Percentiles rank a stretch among this genome's conserved stretches.
These are phyloP conservation scores for Lycodopsis pacificus DNA, from an alignment of 2,797 vertebrate genomes.

Conservation along the genomic window DNA sequence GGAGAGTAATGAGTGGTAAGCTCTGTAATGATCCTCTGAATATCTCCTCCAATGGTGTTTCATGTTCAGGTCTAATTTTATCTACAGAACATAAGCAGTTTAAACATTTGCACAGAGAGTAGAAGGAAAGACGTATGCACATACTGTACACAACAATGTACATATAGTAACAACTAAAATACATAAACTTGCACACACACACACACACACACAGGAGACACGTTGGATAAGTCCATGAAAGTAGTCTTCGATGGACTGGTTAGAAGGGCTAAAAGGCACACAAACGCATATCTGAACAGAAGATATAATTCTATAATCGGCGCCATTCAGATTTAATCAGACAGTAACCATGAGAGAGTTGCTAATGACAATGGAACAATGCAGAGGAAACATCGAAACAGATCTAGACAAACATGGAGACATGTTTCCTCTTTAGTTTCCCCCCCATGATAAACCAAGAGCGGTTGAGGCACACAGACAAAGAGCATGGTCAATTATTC, in stretches of 20 bases:
- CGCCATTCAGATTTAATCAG: conserved; percentile 13
- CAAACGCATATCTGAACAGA: conserved; percentile 24
- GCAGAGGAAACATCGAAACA: conserved; percentile 13
- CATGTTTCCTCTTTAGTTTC: conserved; percentile 28
- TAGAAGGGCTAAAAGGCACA: conserved; percentile 35
- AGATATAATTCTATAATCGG: conserved; percentile 6
- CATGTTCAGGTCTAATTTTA: conserved; percentile 13
- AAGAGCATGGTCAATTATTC: conserved; percentile 84
- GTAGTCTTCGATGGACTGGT: conserved; percentile 31
- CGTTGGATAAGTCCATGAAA: not conserved
- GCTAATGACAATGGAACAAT: conserved; percentile 28
- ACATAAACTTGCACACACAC: not conserved
- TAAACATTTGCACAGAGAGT: not conserved
- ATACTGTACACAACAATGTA: not conserved
- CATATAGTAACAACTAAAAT: not conserved
- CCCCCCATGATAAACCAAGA: conserved; percentile 14
- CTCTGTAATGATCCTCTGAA: conserved; percentile 24
- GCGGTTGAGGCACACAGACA: conserved; percentile 63
- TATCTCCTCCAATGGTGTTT: conserved; percentile 24
- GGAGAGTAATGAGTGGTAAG: conserved; percentile 25
- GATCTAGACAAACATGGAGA: conserved; percentile 36
- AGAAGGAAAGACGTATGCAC: not conserved
- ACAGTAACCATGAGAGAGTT: conserved; percentile 18
- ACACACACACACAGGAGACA: not conserved
- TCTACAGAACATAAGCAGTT: not conserved